Conservation (phyloP, 2,797 vertebrate genomes). For the Podarcis lilfordi region DNA sequence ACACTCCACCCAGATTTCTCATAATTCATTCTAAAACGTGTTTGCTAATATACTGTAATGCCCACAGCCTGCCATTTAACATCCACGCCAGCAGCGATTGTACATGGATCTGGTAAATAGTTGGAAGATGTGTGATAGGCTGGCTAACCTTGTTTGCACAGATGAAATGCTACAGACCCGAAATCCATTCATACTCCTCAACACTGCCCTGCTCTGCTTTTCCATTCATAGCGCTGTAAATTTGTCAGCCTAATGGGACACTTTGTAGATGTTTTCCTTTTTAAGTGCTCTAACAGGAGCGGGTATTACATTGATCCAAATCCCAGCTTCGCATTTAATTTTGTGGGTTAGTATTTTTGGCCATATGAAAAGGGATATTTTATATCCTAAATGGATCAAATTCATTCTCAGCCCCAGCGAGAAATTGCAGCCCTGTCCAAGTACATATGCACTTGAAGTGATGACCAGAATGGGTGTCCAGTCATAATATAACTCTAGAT, state of each 20-base stretch:
- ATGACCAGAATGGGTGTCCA: background rate
- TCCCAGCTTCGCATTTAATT: conserved; percentile 69
- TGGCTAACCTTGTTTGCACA: conserved; percentile 64
- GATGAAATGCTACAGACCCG: conserved; percentile 66
- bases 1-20: conserved; percentile 63
- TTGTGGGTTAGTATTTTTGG: conserved; percentile 55
- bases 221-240: conserved; percentile 70
- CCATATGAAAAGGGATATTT: conserved; percentile 51
- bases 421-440: conserved; percentile 17
- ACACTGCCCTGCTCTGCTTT: conserved; percentile 66
- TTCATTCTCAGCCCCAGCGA: conserved; percentile 43
- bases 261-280: conserved; percentile 80
- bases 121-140: conserved; percentile 58
- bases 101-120: conserved; percentile 66
- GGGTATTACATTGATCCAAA: conserved; percentile 79
- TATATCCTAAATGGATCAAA: conserved; percentile 48
- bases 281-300: conserved; percentile 76
- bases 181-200: conserved; percentile 70
- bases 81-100: conserved; percentile 49
- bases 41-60: conserved; percentile 74
- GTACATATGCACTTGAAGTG: conserved; percentile 24
- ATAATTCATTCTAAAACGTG: conserved; percentile 73
- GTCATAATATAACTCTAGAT: conserved; percentile 31
- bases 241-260: conserved; percentile 82
- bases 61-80: conserved; percentile 55